These are phyloP conservation scores for Philhelius pedissequus DNA, from an alignment of 2,888 invertebrate genomes.

Conservation along the genomic window DNA sequence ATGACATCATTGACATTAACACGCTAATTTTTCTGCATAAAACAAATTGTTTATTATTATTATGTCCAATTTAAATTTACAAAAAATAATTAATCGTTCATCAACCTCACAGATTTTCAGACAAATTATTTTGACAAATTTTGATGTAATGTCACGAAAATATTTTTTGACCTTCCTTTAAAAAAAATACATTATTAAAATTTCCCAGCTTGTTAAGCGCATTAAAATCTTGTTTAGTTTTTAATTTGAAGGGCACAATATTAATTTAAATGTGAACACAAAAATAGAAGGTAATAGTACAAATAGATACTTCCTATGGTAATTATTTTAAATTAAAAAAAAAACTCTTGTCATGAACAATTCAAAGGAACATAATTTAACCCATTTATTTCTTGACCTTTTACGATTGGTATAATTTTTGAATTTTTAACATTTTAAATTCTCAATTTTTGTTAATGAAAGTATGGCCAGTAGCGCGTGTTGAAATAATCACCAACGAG, in stretches of 20 bases:
- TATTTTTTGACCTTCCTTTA: not conserved
- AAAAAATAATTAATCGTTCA: not conserved
- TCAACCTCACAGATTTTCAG: not conserved
- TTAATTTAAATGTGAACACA: not conserved
- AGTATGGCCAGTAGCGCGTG: not conserved
- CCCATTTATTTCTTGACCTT: not conserved
- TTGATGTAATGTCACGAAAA: not conserved
- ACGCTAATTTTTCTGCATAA: not conserved
- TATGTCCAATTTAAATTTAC: not conserved
- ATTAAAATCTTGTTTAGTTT: not conserved
- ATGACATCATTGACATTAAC: no score
- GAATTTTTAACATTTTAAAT: not conserved
- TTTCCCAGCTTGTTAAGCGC: not conserved
- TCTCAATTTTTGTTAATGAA: not conserved
- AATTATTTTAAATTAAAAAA: not conserved
- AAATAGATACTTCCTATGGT: not conserved
- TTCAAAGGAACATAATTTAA: not conserved
- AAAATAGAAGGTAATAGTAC: not conserved
- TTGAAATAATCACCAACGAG: not conserved
- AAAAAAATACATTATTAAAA: not conserved
- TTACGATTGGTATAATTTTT: not conserved
- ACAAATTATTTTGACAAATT: conserved; percentile 9
- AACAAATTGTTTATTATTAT: not conserved
- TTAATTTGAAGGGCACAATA: not conserved
- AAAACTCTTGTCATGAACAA: not conserved